Conservation (phyloP, 1,140 invertebrate genomes). For the Pseudomyrmex flavicornis region DNA sequence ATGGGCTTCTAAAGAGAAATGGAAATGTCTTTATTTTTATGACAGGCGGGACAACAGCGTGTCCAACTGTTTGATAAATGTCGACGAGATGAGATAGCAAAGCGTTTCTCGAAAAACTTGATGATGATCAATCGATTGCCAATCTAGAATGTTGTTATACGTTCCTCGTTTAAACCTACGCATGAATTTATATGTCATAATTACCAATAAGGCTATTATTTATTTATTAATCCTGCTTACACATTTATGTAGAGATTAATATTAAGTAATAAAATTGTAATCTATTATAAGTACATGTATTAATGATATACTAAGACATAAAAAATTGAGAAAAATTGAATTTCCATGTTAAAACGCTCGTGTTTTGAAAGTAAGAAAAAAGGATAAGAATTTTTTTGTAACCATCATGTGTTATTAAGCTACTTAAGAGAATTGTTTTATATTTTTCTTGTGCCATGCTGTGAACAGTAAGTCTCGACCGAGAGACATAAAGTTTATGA, state of each 20-base stretch:
- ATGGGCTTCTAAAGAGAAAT: neutral
- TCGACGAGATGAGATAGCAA: slow-evolving; percentile 34
- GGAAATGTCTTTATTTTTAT: slow-evolving; percentile 53
- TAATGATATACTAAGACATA: neutral
- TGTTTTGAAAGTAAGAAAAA: neutral
- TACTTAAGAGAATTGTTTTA: slow-evolving; percentile 32
- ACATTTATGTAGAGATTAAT: neutral
- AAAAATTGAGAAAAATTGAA: neutral
- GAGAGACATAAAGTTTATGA: neutral
- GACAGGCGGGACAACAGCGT: slow-evolving; percentile 25
- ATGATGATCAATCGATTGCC: slow-evolving; percentile 30
- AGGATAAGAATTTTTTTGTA: neutral
- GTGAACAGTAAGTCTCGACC: too few relatives aligned
- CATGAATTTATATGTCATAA: neutral
- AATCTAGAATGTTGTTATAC: neutral
- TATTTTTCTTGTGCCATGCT: neutral
- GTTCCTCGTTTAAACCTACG: neutral
- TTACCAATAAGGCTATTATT: neutral
- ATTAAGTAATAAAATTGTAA: too few relatives aligned
- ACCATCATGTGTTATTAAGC: neutral
- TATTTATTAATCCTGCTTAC: neutral
- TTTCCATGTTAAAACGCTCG: neutral
- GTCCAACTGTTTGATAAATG: slow-evolving; percentile 31
- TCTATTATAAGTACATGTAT: too few relatives aligned
- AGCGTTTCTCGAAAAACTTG: slow-evolving; percentile 16